Base-by-base conservation (phyloP, 2,797 vertebrate species). In the Hephaestus fuliginosus region DNA sequence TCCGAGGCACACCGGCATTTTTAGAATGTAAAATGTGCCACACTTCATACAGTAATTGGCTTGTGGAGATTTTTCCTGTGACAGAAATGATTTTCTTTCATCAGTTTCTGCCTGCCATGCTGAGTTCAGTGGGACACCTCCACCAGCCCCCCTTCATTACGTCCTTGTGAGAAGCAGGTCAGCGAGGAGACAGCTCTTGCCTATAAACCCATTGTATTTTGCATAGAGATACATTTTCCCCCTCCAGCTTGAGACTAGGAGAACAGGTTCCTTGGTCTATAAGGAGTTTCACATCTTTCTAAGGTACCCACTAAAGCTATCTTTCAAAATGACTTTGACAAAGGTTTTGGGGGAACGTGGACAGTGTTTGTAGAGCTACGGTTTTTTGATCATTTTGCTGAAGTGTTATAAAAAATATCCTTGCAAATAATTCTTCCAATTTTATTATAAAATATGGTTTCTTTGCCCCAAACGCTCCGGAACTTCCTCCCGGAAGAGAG, bases 1-100 rank as follows among this genome's bases (percentile, higher is more conserved):
- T 86, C 67, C 2, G 10, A 86, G 82, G 67, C 52, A 51, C 76
- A 25, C 48, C 7, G 14, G 71, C 77, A 76, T 81, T 89, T 89
- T 89, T 86, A 75, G 84, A 89, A 89, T 91, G 84, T 84, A 85
- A 92, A 91, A 86, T 82, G 76, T 82, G 84, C 76, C 75, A 79
- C 70, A 76, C 77, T 83, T 75, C 63, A 69, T 69, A 57, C 69
- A 67, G 82, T 93, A 94, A 94, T 93, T 93, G 92, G 91, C 87
- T 89, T 76, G 88, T 81, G 81, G 86, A 89, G 83, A 83, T 86
- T 89, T 86, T 85, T 72, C 70, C 76, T 73, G 87, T 87, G 88
- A 91, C 91, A 88, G 90, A 80, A 89, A 91, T 88, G 81, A 91
- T 91, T 92, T 92, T 66, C 86, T 93, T 92, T 94, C 86, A 93